A percentile compares a stretch with the other conserved stretches of the same genome.
Evolutionary conservation across 2,888 invertebrate genomes (phyloP).

Genomic region (Heliconius sara): DNA sequence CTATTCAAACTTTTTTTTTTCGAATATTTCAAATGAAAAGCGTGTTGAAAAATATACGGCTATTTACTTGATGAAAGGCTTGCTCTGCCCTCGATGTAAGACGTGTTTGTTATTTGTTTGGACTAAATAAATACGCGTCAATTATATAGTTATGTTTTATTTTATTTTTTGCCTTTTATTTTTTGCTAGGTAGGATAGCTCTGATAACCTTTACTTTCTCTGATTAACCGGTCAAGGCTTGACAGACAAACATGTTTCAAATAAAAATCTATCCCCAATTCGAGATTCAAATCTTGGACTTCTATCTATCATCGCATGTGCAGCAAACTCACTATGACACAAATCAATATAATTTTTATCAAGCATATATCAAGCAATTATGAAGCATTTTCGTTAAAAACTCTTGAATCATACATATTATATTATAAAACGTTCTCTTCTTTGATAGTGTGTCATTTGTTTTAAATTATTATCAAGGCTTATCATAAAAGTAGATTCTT

Average conservation of each 20-base stretch:
- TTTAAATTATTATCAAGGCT: constrained; percentile 17
- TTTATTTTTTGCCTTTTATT: too few species aligned
- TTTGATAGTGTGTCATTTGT: not conserved
- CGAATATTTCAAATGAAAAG: constrained; percentile 5
- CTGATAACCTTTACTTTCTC: not conserved
- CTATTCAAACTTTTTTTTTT: constrained; percentile 41
- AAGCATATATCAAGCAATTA: not conserved
- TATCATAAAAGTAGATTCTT: constrained; percentile 2
- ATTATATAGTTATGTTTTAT: not conserved
- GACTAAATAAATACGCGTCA: not conserved
- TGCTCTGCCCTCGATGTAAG: not conserved
- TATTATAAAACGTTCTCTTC: not conserved
- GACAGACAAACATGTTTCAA: not conserved
- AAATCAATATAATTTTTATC: not conserved
- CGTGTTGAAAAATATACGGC: not conserved
- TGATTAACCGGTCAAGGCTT: not conserved
- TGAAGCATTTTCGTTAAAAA: not conserved
- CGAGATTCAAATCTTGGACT: too few species aligned
- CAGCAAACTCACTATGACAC: not conserved
- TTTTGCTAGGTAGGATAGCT: too few species aligned
- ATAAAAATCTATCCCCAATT: not conserved
- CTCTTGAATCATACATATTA: constrained; percentile 6
- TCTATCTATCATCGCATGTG: too few species aligned
- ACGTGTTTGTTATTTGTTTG: not conserved
- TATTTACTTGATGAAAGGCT: constrained; percentile 14